Conservation (phyloP, 2,113 vertebrate species). For the Ondatra zibethicus region DNA sequence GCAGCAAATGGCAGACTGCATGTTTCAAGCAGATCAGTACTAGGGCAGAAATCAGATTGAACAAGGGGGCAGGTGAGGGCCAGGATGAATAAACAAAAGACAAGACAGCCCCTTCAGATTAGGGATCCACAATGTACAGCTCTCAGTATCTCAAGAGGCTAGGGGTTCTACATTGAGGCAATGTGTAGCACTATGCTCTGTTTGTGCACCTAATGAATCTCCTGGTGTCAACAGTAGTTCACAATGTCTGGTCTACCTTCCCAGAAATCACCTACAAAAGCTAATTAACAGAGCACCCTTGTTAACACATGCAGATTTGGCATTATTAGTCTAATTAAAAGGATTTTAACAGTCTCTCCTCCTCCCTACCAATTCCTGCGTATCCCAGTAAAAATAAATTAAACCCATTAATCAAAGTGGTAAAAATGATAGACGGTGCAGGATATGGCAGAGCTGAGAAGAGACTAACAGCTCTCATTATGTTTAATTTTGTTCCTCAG, state of each 20-base stretch:
- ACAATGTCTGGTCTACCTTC: constrained; percentile 78
- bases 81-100: background rate
- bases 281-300: constrained; percentile 85
- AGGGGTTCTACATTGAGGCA: constrained; percentile 78
- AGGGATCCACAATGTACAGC: constrained; percentile 42
- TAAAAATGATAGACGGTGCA: constrained; percentile 83
- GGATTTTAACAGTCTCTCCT: constrained; percentile 83
- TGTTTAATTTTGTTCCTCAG: constrained; percentile 86
- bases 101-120: background rate
- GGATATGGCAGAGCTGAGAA: constrained; percentile 69
- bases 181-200: constrained; percentile 80
- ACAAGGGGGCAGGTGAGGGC: background rate
- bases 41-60: background rate
- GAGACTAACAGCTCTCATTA: constrained; percentile 86
- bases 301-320: constrained; percentile 86
- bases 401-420: constrained; percentile 89
- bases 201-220: constrained; percentile 84
- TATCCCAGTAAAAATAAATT: constrained; percentile 86
- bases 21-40: background rate
- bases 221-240: constrained; percentile 73
- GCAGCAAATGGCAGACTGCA: background rate
- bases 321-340: constrained; percentile 90
- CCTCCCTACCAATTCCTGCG: constrained; percentile 71
- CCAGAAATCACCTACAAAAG: constrained; percentile 83
- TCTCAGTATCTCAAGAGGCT: constrained; percentile 74